phyloP scores from a whole-genome alignment of 2,113 vertebrate species.

The Platysternon megacephalum region DNA sequence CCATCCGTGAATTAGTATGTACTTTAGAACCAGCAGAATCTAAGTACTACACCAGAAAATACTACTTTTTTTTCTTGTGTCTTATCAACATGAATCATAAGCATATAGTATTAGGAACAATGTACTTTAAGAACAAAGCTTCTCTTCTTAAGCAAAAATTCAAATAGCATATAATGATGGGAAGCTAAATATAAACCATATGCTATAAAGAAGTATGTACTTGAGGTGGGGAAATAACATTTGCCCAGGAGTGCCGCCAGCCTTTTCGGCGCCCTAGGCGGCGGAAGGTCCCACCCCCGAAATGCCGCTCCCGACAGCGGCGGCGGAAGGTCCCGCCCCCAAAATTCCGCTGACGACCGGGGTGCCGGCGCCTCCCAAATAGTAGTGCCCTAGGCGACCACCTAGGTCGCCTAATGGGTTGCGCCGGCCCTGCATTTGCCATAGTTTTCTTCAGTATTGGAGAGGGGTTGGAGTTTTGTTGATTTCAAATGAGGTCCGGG shows the following conservation, averaged over 20 bases:
- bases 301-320: too few relatives aligned
- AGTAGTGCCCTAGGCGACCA: too few relatives aligned
- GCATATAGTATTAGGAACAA: background rate
- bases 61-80: background rate
- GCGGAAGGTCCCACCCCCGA: too few relatives aligned
- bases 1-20: background rate
- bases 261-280: too few relatives aligned
- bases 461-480: constrained; percentile 15
- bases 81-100: background rate
- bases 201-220: too few relatives aligned
- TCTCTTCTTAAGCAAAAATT: background rate
- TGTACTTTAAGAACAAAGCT: background rate
- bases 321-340: too few relatives aligned
- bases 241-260: too few relatives aligned
- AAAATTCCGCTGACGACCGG: too few relatives aligned
- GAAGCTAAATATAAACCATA: constrained; percentile 12
- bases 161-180: background rate
- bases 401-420: too few relatives aligned
- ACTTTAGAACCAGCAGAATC: background rate
- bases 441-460: background rate
- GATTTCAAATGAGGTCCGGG: background rate
- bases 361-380: too few relatives aligned
- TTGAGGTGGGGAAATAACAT: too few relatives aligned
- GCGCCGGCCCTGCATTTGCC: too few relatives aligned
- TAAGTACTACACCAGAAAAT: background rate